A percentile compares a stretch with the other conserved stretches of the same genome.
These are phyloP conservation scores for Gobionotothen gibberifrons DNA, from an alignment of 2,797 vertebrate genomes.

Conservation along the genomic window DNA sequence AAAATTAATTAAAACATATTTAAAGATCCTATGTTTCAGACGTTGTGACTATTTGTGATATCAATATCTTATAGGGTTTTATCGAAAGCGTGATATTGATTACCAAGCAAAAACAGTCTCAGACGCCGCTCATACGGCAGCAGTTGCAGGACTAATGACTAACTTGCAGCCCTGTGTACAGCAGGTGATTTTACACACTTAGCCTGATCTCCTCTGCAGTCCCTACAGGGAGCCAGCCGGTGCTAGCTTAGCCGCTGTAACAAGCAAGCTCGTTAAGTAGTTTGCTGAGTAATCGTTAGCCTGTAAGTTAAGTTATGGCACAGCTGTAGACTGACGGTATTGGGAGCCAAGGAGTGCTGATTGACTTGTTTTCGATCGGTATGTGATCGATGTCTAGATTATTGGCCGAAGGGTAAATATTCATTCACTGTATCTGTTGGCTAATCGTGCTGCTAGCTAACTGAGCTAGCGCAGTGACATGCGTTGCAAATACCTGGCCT, in stretches of 20 bases:
- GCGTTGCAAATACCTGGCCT: conserved; percentile 78
- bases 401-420: conserved; percentile 14
- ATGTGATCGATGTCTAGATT: conserved; percentile 5
- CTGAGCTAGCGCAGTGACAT: conserved; percentile 70
- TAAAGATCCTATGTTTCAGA: background rate
- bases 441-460: conserved; percentile 63
- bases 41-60: background rate
- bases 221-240: conserved; percentile 32
- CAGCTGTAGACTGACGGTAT: background rate
- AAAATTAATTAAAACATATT: conserved; percentile 30
- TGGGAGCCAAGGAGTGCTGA: rapidly evolving
- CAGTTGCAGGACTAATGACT: background rate
- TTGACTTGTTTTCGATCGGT: background rate
- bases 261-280: conserved; percentile 74
- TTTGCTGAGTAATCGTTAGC: conserved; percentile 84
- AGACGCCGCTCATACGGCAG: conserved; percentile 4
- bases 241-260: conserved; percentile 58
- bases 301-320: conserved; percentile 45
- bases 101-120: background rate
- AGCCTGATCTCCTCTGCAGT: conserved; percentile 28
- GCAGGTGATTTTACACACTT: conserved; percentile 27
- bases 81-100: background rate
- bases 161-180: conserved; percentile 15
- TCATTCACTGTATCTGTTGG: conserved; percentile 53
- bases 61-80: background rate